Conservation (phyloP, 1,140 invertebrate genomes). For the Asobara japonica region DNA sequence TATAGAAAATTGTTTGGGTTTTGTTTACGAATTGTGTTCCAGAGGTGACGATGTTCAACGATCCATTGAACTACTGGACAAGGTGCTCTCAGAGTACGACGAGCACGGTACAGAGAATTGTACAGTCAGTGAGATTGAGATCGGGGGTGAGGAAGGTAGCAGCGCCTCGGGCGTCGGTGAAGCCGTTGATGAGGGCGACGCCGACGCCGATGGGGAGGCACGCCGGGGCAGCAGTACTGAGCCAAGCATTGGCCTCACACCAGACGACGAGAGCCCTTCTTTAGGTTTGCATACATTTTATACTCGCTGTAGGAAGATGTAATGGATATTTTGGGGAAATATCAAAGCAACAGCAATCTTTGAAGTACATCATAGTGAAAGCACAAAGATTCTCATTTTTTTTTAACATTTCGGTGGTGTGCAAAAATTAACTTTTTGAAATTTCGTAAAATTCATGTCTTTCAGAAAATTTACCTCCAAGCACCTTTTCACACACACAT, state of each 20-base stretch:
- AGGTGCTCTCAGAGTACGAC: constrained; percentile 88
- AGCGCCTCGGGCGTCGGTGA: constrained; percentile 55
- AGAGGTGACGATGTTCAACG: constrained; percentile 84
- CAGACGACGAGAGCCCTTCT: constrained; percentile 78
- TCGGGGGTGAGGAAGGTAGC: constrained; percentile 42
- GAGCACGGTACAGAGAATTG: constrained; percentile 68
- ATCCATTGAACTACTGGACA: constrained; percentile 85
- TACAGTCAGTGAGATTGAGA: constrained; percentile 39
- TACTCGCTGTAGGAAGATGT: constrained; percentile 9
- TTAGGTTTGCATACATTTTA: constrained; percentile 61
- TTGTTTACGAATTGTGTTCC: constrained; percentile 60
- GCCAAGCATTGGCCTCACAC: constrained; percentile 65
- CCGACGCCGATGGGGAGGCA: constrained; percentile 55
- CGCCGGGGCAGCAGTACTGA: constrained; percentile 67
- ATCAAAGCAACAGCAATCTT: no score
- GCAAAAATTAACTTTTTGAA: no score
- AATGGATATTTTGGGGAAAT: no score
- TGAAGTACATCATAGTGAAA: no score
- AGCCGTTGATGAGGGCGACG: constrained; percentile 45
- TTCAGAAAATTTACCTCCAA: no score
- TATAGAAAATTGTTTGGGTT: constrained; percentile 21
- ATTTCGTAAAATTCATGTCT: no score
- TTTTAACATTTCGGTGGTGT: no score
- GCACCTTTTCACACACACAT: no score
- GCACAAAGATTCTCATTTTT: no score